These are phyloP conservation scores for Marmota flaviventris DNA, from an alignment of 2,113 vertebrate genomes.

Conservation along the genomic window DNA sequence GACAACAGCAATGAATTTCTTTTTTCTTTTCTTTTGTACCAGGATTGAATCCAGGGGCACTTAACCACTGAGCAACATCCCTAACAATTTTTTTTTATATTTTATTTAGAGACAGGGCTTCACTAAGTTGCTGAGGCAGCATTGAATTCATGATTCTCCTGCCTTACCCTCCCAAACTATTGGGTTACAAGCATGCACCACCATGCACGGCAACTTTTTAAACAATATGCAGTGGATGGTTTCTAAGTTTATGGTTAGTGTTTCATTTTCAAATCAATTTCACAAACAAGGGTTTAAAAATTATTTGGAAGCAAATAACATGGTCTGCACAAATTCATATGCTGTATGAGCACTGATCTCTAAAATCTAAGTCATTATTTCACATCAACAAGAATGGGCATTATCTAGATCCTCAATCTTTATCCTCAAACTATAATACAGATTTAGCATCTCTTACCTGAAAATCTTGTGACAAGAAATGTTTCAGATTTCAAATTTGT, in stretches of 20 bases:
- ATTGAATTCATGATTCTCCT: neutral
- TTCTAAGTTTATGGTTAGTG: neutral
- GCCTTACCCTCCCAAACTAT: neutral
- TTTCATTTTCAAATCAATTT: slow-evolving; percentile 56
- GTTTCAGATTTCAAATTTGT: neutral
- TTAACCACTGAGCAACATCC: neutral
- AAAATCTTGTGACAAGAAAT: neutral
- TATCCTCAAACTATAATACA: neutral
- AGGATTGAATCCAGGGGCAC: neutral
- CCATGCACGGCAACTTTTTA: neutral
- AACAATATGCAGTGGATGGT: neutral
- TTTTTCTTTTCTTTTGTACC: no score
- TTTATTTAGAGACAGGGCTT: neutral
- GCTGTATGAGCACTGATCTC: neutral
- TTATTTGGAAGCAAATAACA: slow-evolving; percentile 65
- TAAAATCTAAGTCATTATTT: slow-evolving; percentile 29
- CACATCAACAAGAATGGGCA: neutral
- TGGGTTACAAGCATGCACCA: neutral
- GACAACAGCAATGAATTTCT: no score
- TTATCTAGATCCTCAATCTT: neutral
- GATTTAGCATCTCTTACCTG: neutral
- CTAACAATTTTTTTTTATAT: neutral
- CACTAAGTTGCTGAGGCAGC: neutral
- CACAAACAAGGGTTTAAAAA: slow-evolving; percentile 62
- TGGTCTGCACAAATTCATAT: slow-evolving; percentile 54